Percentiles rank a stretch among this genome's conserved stretches.
Conservation (phyloP, 1,140 invertebrate genomes). For the Heliothis subflexa region DNA sequence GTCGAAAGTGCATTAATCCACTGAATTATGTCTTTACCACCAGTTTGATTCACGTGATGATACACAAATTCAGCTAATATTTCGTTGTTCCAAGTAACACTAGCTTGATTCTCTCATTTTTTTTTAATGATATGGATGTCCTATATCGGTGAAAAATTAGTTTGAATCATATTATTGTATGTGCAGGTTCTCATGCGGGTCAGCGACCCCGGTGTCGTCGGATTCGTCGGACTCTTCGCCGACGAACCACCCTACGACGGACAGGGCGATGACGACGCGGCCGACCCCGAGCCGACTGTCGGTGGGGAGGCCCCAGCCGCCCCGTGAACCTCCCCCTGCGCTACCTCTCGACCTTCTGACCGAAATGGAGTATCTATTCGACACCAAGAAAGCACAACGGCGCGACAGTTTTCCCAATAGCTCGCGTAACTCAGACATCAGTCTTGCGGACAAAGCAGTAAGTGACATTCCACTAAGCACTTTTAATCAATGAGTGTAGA, state of each 20-base stretch:
- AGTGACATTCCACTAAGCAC: constrained; percentile 55
- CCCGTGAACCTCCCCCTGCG: constrained; percentile 62
- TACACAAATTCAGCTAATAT: no score
- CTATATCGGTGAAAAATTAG: background rate
- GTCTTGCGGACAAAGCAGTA: constrained; percentile 72
- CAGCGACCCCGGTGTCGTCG: constrained; percentile 77
- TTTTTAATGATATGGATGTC: no score
- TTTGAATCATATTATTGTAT: background rate
- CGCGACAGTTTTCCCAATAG: constrained; percentile 72
- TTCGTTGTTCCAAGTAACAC: no score
- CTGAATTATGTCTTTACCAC: no score
- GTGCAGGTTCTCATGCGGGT: constrained; percentile 75
- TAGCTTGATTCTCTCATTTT: no score
- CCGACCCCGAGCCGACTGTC: constrained; percentile 54
- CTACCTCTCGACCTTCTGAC: constrained; percentile 74
- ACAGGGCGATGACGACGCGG: no score
- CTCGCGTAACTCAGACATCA: constrained; percentile 65
- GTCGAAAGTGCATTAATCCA: no score
- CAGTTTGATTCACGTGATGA: no score
- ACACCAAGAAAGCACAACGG: constrained; percentile 61
- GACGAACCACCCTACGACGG: constrained; percentile 51
- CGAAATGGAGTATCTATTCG: constrained; percentile 77
- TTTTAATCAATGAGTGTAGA: constrained; percentile 42
- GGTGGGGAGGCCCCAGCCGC: constrained; percentile 46
- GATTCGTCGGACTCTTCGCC: constrained; percentile 75